Conservation (phyloP, 2,113 vertebrate species). For the Sceloporus tristichus region DNA sequence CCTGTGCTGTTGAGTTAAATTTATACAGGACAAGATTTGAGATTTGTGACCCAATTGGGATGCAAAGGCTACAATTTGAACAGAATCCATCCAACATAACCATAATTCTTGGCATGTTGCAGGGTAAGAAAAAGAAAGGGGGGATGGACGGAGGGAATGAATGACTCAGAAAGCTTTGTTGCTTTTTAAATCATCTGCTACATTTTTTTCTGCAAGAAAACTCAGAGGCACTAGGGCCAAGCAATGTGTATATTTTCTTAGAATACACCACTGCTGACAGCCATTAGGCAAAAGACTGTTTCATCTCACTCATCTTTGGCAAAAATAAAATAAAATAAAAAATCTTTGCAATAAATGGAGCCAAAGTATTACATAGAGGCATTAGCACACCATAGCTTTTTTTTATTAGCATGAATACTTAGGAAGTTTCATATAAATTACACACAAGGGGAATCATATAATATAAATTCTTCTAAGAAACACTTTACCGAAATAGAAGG, state of each 20-base stretch:
- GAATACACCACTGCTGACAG: constrained; percentile 65
- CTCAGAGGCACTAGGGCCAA: constrained; percentile 16
- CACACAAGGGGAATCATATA: constrained; percentile 69
- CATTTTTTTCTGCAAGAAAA: constrained; percentile 65
- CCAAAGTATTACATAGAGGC: constrained; percentile 72
- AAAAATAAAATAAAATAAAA: constrained; percentile 54
- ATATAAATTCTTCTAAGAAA: constrained; percentile 79
- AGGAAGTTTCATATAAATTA: constrained; percentile 81
- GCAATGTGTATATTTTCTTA: constrained; percentile 54
- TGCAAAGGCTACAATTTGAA: constrained; percentile 56
- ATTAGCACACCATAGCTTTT: constrained; percentile 61
- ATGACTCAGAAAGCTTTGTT: constrained; percentile 18
- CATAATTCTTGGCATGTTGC: constrained; percentile 73
- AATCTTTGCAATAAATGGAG: constrained; percentile 69
- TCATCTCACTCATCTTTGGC: constrained; percentile 78
- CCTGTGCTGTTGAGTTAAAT: neutral
- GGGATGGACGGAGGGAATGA: too few relatives aligned
- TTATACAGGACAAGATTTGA: constrained; percentile 13
- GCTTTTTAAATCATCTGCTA: constrained; percentile 55
- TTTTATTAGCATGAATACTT: constrained; percentile 60
- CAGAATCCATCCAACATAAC: constrained; percentile 60
- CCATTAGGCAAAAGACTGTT: constrained; percentile 62
- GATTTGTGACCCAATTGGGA: constrained; percentile 24
- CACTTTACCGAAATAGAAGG: constrained; percentile 75
- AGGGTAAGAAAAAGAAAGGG: constrained; percentile 48